Conservation (phyloP, 2,888 invertebrate genomes). For the Ceraclea dissimilis region DNA sequence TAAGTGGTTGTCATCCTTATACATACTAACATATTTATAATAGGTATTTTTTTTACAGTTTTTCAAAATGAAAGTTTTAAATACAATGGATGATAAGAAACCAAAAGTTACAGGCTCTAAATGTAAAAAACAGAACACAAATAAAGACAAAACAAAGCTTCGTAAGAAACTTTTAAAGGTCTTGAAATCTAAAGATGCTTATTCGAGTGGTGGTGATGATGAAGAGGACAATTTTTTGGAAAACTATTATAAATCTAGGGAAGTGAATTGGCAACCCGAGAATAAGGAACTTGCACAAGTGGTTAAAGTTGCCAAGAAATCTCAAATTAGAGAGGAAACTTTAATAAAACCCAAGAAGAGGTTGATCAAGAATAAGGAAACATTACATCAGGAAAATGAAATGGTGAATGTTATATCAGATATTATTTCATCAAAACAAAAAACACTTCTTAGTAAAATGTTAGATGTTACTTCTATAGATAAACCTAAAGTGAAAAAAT, state of each 20-base stretch:
- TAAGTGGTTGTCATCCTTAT: too few relatives aligned
- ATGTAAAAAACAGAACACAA: neutral
- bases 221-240: neutral
- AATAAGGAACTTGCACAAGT: neutral
- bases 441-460: neutral
- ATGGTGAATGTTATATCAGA: slow-evolving; percentile 16
- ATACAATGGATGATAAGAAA: neutral
- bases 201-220: neutral
- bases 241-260: neutral
- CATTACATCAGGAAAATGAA: slow-evolving; percentile 7
- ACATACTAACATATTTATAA: too few relatives aligned
- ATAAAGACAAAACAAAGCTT: neutral
- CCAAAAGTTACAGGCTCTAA: neutral
- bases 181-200: neutral
- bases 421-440: slow-evolving; percentile 12
- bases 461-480: neutral
- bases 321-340: neutral
- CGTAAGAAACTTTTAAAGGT: neutral
- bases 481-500: neutral
- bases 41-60: too few relatives aligned
- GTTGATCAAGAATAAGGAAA: neutral
- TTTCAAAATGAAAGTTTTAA: neutral
- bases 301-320: neutral
- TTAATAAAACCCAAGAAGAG: neutral
- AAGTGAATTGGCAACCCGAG: neutral